Base-by-base conservation (phyloP, 2,888 invertebrate genomes). In the Drosophila prolongata region DNA sequence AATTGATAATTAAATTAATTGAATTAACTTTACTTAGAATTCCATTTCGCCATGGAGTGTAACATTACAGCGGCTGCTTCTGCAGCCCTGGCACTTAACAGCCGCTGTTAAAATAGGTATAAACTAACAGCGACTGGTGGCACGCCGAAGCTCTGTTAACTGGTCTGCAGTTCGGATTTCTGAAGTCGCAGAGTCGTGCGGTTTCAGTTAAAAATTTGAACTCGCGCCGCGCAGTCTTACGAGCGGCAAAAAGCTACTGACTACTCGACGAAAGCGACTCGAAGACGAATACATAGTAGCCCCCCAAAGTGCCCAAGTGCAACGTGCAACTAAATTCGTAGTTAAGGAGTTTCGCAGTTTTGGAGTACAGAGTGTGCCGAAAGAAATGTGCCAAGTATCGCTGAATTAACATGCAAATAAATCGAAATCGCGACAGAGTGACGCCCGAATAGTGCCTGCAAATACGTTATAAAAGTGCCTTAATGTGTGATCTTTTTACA, bases 181-280 rank as follows among this genome's bases (percentile, higher is more conserved):
- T 34, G 44, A 30, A 38, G 35, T 44, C 16, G 50, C 52, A 35
- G 52, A 52, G 52, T 52, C 52, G 52, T 38, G 52, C 37, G 24
- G 37, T 16, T 16, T 66, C 74, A 16, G 47, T 47, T 34, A n/a
- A 30, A 47, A 14, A 14, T 77, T 88, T 82, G 70, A 86, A 83
- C 78, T 88, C 87, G 84, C 87, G 87, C 68, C 89, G 84, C 84
- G 84, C 87, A 89, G 83, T 83, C 88, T 79, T 86, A 80, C 71
- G 66, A 79, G 88, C 83, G 88, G 88, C 65, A 75, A 55, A 77
- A 47, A 62, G 42, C 59, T 55, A 55, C 34, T 35, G 47, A 47
- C 34, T 34, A 34, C n/a, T 30, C 30, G 30, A 5, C 34, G 27
- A 47, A 47, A 34, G 47, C 47, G 47, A 47, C 49, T 19, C 49